A percentile compares a stretch with the other conserved stretches of the same genome.
phyloP scores from a whole-genome alignment of 2,797 vertebrate species.

The Tenualosa thibaudeaui region DNA sequence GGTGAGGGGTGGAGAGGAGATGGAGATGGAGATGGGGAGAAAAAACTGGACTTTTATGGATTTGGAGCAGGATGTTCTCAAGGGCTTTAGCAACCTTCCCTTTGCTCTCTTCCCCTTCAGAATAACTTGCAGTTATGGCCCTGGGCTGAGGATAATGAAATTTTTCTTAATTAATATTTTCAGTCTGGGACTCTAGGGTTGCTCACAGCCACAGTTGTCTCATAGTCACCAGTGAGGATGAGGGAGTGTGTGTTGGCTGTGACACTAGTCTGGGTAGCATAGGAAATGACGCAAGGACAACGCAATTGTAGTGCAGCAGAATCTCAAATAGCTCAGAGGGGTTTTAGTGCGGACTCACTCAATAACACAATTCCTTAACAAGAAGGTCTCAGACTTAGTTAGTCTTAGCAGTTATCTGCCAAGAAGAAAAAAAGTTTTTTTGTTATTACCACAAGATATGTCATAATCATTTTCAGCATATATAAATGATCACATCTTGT shows the following conservation, averaged over 20 bases:
- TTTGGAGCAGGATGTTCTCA: conserved; percentile 30
- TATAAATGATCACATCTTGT: not conserved
- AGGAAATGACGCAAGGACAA: conserved; percentile 46
- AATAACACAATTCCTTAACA: not conserved
- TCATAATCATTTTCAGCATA: not conserved
- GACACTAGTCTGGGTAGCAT: conserved; percentile 21
- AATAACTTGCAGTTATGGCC: conserved; percentile 81
- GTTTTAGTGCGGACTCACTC: not conserved
- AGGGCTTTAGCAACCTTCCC: conserved; percentile 48
- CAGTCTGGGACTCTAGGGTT: conserved; percentile 72
- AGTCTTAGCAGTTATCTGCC: too few relatives aligned
- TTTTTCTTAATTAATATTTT: conserved; percentile 86
- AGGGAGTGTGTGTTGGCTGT: conserved; percentile 43
- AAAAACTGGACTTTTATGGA: conserved; percentile 23
- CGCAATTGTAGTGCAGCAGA: conserved; percentile 36
- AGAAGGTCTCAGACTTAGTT: not conserved
- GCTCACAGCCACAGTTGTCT: conserved; percentile 75
- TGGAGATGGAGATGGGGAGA: not conserved
- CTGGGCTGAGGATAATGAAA: conserved; percentile 83
- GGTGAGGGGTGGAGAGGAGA: not conserved
- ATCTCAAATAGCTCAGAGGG: conserved; percentile 4
- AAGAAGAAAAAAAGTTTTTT: too few relatives aligned
- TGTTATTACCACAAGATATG: not conserved
- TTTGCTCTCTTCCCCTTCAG: conserved; percentile 76
- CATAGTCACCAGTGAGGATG: conserved; percentile 74